Evolutionary conservation across 2,888 invertebrate genomes (phyloP), one percentile per base, ranked within the genome.

Genomic region (Ophioninae sp.): DNA sequence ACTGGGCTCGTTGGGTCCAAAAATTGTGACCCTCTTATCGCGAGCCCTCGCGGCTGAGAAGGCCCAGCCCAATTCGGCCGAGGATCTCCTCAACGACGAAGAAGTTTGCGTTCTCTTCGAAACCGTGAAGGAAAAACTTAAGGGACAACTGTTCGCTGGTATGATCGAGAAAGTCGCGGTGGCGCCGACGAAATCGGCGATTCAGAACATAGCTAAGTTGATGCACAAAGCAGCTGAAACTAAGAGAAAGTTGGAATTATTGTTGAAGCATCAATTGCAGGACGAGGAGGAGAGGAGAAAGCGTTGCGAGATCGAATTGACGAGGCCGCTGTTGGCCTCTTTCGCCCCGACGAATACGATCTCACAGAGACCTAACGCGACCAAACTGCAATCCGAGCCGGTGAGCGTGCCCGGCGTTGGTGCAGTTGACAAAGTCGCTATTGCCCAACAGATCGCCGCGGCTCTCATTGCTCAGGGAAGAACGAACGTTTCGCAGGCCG

Each of bases 81-180:
- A 97, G 86, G 95, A 96, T 81, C 91, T 97, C 61, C 93, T 97
- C 0, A 94, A 95, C 74, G 96, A 96, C 84, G 97, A 97, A 74
- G 94, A 95, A 61, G 95, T 96, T 76, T 95, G 95, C 87, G 96
- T 97, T 0, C 93, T 97, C 86, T 95, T 98, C 85, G 97, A 97
- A 93, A 97, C 97, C 0, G 96, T 96, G 0, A 97, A 97, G 88
- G 97, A 97, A 92, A 97, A 97, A 92, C 93, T 98, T 68, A 97
- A 96, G 92, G 97, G 97, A 68, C 95, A 96, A 75, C 93, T 96
- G 81, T 95, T 96, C 89, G 96, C 97, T 41, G 95, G 96, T 76
- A 95, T 96, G 85, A 94, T 95, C 8, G 94, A 94, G 80, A 93
- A 93, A 73, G 91, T 93, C 85, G 96, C 96, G 85, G 95, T 96